Conservation (phyloP, 2,113 vertebrate genomes). For the Perccottus glenii region DNA sequence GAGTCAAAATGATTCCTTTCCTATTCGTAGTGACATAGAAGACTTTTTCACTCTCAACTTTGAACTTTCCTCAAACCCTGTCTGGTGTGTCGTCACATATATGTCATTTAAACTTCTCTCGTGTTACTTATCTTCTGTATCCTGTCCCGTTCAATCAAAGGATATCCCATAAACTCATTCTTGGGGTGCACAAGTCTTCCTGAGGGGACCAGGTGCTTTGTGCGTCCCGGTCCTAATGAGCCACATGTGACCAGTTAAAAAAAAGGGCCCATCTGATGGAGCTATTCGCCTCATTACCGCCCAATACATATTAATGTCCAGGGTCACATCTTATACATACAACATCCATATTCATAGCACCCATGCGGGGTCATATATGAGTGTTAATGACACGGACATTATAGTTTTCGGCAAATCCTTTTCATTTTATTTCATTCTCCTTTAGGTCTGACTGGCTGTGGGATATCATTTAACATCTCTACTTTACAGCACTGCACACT, state of each 20-base stretch:
- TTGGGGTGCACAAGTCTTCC: slow-evolving; percentile 53
- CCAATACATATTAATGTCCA: slow-evolving; percentile 80
- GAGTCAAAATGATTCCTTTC: background rate
- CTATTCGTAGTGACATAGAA: background rate
- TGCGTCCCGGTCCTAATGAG: slow-evolving; percentile 69
- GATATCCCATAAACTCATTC: slow-evolving; percentile 54
- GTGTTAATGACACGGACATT: slow-evolving; percentile 49
- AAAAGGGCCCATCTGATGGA: slow-evolving; percentile 74
- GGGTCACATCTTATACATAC: slow-evolving; percentile 76
- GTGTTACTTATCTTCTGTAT: background rate
- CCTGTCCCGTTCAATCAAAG: slow-evolving; percentile 14
- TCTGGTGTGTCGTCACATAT: background rate
- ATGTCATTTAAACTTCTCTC: slow-evolving; percentile 14
- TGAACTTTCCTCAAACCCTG: slow-evolving; percentile 20
- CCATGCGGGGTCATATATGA: slow-evolving; percentile 68
- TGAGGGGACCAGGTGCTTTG: slow-evolving; percentile 72
- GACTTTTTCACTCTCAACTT: background rate
- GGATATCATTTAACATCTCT: background rate
- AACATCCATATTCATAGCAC: slow-evolving; percentile 78
- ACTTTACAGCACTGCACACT: no score
- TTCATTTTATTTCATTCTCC: slow-evolving; percentile 30
- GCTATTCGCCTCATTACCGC: slow-evolving; percentile 75
- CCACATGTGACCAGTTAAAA: slow-evolving; percentile 79
- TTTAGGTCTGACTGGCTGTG: slow-evolving; percentile 38
- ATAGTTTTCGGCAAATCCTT: slow-evolving; percentile 30